These are phyloP conservation scores for Himalopsyche anomala DNA, from an alignment of 2,888 invertebrate genomes.

Conservation along the genomic window DNA sequence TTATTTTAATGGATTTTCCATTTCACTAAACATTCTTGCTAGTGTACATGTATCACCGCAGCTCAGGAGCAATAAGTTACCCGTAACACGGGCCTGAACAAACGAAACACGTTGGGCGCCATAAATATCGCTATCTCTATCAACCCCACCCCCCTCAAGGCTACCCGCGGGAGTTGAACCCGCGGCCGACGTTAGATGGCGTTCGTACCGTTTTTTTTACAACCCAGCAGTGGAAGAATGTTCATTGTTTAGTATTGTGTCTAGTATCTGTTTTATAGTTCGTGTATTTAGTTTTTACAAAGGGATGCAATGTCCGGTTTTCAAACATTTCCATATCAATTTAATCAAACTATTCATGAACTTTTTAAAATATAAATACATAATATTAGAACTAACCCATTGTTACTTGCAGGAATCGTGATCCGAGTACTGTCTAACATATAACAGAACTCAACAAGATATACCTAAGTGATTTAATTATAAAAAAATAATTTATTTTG, in stretches of 20 bases:
- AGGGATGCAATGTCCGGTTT: no score
- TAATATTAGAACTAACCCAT: no score
- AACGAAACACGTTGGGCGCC: constrained; percentile 61
- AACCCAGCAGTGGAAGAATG: constrained; percentile 49
- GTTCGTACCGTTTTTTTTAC: constrained; percentile 52
- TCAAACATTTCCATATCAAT: no score
- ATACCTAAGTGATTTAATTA: no score
- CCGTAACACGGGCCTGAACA: constrained; percentile 57
- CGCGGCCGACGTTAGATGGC: constrained; percentile 49
- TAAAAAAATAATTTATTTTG: no score
- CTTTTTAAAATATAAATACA: no score
- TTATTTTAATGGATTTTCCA: background rate
- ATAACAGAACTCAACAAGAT: no score
- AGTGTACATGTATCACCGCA: constrained; percentile 57
- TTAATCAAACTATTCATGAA: no score
- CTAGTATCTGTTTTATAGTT: background rate
- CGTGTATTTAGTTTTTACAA: background rate
- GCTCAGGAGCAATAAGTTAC: constrained; percentile 64
- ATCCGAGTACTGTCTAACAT: no score
- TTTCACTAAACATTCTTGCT: background rate
- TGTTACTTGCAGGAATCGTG: no score
- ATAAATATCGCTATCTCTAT: constrained; percentile 64
- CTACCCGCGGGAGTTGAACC: constrained; percentile 45
- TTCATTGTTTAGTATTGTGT: constrained; percentile 43
- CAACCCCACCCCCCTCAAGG: constrained; percentile 51